Evolutionary conservation across 2,797 vertebrate species (phyloP).

Genomic region (Rhabdophis nuchalis): DNA sequence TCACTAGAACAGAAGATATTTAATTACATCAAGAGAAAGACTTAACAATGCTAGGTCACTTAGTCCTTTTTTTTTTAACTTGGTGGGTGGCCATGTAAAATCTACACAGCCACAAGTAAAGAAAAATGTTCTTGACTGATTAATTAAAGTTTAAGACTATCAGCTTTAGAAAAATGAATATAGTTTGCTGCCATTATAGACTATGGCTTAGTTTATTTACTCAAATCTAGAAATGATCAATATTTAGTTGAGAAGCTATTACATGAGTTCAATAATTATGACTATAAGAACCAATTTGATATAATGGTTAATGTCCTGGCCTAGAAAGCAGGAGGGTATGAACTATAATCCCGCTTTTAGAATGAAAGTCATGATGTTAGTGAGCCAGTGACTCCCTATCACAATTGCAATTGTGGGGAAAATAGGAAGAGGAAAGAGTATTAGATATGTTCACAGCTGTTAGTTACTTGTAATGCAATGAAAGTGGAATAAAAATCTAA

Average conservation of each 20-base stretch:
- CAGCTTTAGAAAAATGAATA: background rate
- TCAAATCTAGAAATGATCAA: background rate
- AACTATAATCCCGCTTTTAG: too few species aligned
- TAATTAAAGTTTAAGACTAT: background rate
- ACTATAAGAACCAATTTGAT: too few species aligned
- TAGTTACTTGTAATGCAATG: too few species aligned
- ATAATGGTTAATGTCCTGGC: too few species aligned
- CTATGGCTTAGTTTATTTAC: background rate
- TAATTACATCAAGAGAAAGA: slow-evolving; percentile 7
- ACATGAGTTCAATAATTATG: background rate
- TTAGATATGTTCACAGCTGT: too few species aligned
- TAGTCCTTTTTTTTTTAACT: background rate
- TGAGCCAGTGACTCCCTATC: too few species aligned
- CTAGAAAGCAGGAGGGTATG: too few species aligned
- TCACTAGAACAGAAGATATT: slow-evolving; percentile 18
- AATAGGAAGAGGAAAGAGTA: too few species aligned
- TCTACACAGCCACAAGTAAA: background rate
- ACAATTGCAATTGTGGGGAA: too few species aligned
- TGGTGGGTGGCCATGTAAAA: slow-evolving; percentile 6
- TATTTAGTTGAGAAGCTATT: background rate
- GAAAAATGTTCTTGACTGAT: background rate
- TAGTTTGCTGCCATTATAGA: background rate
- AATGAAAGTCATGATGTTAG: too few species aligned
- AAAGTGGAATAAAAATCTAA: too few species aligned
- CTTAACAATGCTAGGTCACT: background rate